Evolutionary conservation across 2,113 vertebrate genomes (phyloP).

Genomic region (Struthio camelus): DNA sequence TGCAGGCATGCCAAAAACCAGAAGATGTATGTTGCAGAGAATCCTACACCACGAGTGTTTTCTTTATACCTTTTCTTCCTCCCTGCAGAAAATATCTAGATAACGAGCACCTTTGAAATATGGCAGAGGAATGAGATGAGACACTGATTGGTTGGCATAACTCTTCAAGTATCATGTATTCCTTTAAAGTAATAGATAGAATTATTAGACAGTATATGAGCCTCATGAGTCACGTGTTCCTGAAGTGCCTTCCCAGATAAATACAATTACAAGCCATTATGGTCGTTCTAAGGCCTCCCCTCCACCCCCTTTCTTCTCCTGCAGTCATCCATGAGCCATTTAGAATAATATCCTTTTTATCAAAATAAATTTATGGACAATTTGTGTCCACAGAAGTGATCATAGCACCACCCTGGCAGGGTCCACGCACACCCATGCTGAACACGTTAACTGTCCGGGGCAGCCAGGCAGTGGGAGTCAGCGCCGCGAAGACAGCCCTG

Average conservation of each 20-base stretch:
- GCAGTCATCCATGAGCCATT: background rate
- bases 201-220: background rate
- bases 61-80: background rate
- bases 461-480: no score
- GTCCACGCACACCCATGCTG: no score
- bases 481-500: background rate
- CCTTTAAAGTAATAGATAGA: background rate
- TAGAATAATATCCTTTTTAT: background rate
- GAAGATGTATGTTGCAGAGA: background rate
- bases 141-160: background rate
- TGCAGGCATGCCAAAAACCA: background rate
- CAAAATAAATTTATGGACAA: background rate
- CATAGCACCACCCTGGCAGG: background rate
- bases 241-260: background rate
- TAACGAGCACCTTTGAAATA: background rate
- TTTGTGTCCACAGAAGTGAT: accelerated
- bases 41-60: background rate
- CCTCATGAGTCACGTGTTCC: background rate
- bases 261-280: background rate
- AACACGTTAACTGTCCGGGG: no score
- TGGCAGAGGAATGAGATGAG: background rate
- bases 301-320: background rate
- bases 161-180: background rate
- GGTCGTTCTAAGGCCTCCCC: background rate
- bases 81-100: background rate